Evolutionary conservation across 2,797 vertebrate species (phyloP).

Genomic region (Tachyglossus aculeatus): DNA sequence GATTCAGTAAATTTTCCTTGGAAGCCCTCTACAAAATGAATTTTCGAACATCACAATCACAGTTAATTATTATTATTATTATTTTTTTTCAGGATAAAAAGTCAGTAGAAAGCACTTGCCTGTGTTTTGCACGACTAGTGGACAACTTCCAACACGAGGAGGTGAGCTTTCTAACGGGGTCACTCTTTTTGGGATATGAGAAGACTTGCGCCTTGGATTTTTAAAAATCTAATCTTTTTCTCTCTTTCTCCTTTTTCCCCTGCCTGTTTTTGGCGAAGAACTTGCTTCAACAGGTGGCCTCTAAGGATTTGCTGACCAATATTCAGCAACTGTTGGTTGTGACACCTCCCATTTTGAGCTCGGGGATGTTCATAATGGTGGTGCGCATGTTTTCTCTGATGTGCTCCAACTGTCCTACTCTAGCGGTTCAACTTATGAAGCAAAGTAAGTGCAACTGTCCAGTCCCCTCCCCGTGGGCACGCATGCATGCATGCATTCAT

Average conservation of each 20-base stretch:
- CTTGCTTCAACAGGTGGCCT: slow-evolving; percentile 97
- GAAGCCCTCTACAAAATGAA: too few relatives aligned
- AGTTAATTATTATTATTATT: slow-evolving; percentile 10
- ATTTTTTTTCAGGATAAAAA: slow-evolving; percentile 90
- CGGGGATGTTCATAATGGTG: slow-evolving; percentile 99
- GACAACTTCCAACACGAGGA: slow-evolving; percentile 99
- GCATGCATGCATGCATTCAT: too few relatives aligned
- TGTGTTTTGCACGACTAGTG: slow-evolving; percentile 97
- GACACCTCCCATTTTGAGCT: slow-evolving; percentile 96
- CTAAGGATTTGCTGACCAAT: slow-evolving; percentile 95
- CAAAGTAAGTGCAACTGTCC: slow-evolving; percentile 86
- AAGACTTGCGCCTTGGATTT: not conserved
- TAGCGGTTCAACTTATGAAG: slow-evolving; percentile 99
- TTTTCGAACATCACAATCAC: too few relatives aligned
- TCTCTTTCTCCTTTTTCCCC: not conserved
- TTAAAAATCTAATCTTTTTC: slow-evolving; percentile 26
- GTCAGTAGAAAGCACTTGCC: slow-evolving; percentile 99
- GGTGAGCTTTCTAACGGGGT: slow-evolving; percentile 69
- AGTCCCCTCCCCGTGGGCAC: not conserved
- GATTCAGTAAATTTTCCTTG: too few relatives aligned
- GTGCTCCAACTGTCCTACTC: slow-evolving; percentile 97
- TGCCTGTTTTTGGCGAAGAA: slow-evolving; percentile 78
- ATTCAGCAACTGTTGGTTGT: slow-evolving; percentile 98
- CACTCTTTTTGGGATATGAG: not conserved
- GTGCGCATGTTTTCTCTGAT: slow-evolving; percentile 99